Conservation (phyloP, 2,888 invertebrate species). For the Boloria euphrosyne region DNA sequence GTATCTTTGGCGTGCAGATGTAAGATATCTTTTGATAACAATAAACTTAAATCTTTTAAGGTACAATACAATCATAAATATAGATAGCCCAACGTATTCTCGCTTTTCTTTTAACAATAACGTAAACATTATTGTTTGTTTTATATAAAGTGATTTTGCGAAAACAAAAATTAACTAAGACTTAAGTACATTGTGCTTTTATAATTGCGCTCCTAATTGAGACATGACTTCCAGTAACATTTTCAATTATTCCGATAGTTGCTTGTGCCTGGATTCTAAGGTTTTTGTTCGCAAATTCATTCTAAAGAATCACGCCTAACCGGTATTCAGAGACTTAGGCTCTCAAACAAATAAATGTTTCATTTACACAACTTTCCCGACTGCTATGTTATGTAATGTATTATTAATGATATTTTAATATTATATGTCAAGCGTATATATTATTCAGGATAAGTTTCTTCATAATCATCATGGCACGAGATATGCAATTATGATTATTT, state of each 20-base stretch:
- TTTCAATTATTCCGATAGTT: slow-evolving; percentile 38
- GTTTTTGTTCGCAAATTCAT: slow-evolving; percentile 44
- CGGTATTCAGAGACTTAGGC: slow-evolving; percentile 31
- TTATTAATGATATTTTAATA: background rate
- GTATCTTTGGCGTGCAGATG: slow-evolving; percentile 2
- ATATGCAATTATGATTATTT: too few species aligned
- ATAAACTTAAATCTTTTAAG: too few species aligned
- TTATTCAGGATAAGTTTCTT: background rate
- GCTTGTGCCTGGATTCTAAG: slow-evolving; percentile 30
- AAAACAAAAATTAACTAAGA: background rate
- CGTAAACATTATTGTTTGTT: background rate
- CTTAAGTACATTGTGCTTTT: slow-evolving; percentile 14
- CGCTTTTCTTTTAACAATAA: too few species aligned
- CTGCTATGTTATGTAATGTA: background rate
- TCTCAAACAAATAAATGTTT: slow-evolving; percentile 40
- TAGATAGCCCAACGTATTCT: too few species aligned
- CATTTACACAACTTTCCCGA: slow-evolving; percentile 14
- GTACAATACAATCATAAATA: too few species aligned
- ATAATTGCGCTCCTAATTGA: slow-evolving; percentile 33
- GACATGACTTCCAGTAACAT: slow-evolving; percentile 35
- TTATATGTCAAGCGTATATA: background rate
- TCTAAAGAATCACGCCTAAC: slow-evolving; percentile 38
- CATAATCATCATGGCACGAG: too few species aligned
- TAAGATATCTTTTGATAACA: background rate
- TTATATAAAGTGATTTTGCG: background rate